Percentiles rank a stretch among this genome's conserved stretches.
Conservation (phyloP, 53 echinoderm and acorn worm genomes). For the Holothuria leucospilota region DNA sequence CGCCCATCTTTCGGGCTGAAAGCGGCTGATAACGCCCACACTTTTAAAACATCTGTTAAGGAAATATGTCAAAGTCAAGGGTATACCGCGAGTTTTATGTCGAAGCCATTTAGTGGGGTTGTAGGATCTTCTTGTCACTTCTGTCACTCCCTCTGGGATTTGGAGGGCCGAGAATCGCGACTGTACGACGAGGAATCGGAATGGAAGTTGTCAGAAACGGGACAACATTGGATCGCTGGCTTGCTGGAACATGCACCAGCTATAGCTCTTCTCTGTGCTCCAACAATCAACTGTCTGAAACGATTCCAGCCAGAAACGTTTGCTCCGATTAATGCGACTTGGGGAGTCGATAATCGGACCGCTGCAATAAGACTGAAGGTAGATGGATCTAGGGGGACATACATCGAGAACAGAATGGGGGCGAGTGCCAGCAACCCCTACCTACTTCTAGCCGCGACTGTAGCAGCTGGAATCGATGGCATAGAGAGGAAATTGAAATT, state of each 20-base stretch:
- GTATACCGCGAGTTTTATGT: constrained; percentile 74
- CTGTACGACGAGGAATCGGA: constrained; percentile 48
- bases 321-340: constrained; percentile 66
- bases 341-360: constrained; percentile 74
- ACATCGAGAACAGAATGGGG: constrained; percentile 66
- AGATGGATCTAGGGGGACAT: constrained; percentile 61
- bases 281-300: constrained; percentile 68
- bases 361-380: constrained; percentile 58
- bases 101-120: constrained; percentile 53
- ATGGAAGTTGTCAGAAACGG: constrained; percentile 49
- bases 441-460: constrained; percentile 71
- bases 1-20: constrained; percentile 65
- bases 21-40: constrained; percentile 68
- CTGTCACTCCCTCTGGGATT: constrained; percentile 73
- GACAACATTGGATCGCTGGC: constrained; percentile 71
- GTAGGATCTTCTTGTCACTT: constrained; percentile 71
- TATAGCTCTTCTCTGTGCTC: constrained; percentile 58
- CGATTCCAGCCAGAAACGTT: constrained; percentile 66
- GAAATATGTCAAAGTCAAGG: constrained; percentile 65
- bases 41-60: constrained; percentile 69
- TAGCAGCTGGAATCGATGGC: constrained; percentile 87
- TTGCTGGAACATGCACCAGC: constrained; percentile 65
- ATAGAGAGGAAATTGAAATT: constrained; percentile 70
- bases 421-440: constrained; percentile 81
- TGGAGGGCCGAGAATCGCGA: constrained; percentile 51